Base-by-base conservation (phyloP, 2,797 vertebrate genomes). In the Centroberyx gerrardi region DNA sequence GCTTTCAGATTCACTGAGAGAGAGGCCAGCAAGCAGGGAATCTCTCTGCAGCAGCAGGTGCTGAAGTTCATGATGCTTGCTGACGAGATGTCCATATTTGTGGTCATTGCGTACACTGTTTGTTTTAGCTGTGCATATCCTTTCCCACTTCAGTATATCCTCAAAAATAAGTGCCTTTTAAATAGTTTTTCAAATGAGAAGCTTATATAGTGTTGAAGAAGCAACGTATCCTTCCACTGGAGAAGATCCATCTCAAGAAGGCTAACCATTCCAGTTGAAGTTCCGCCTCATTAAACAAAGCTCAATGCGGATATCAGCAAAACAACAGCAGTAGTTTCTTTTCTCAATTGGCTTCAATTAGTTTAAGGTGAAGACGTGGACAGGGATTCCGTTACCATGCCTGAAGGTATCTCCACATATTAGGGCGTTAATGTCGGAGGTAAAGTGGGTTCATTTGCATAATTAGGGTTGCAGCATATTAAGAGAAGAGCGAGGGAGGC, bases 371-470 rank as follows among this genome's bases (percentile, higher is more conserved):
- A n/a, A 31, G 38, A 55, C 55, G 38, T 27, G n/a, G 59, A 74
- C 62, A 62, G 62, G 64, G 69, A 59, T 84, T 68, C 72, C 62
- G 38, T 62, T 55, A 1, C 9, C 10, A 3, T 17, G 83, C 83
- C 87, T 56, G 56, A 59, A 86, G 78, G 76, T 49, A 65, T 87
- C 78, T 33, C 17, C 62, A 67, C 69, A 48, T 72, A 80, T 87
- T 81, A 71, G 62, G 61, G 63, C 76, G 77, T 54, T 63, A 69
- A 66, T 60, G 70, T 79, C 64, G 80, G 66, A 76, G 82, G 80
- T 85, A 84, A 87, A 85, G 80, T 78, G 73, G 72, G 61, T 77
- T 78, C 18, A 81, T 89, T 82, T 86, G 76, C 80, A 86, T 90
- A 90, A 89, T 90, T 82, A 86, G 75, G 59, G 68, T 63, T 70